Base-by-base conservation (phyloP, 2,113 vertebrate species). In the Cololabis saira region DNA sequence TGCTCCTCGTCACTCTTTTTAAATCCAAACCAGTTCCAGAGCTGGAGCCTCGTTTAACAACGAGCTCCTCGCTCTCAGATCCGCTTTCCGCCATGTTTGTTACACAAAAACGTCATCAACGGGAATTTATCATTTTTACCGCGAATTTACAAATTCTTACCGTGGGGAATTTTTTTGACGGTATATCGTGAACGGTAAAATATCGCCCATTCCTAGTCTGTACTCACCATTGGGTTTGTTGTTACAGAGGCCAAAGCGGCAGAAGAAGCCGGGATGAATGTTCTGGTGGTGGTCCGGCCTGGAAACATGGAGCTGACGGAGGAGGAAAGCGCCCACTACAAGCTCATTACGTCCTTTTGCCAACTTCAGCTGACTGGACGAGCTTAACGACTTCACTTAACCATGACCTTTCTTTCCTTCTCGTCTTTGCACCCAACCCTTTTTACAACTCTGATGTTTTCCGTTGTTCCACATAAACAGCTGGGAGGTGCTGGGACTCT, bases 241-340 rank as follows among this genome's bases (percentile, higher is more conserved):
- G 1, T 47, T 64, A 15, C 91, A 99, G 98, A 99, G 91, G 98
- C 97, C 5, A 94, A 92, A 5, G 97, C 98, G 0, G 97, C 98
- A 0, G 94, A 97, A 74, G 95, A 96, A 3, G 97, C 94, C 0
- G 95, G 95, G 0, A 63, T 94, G 67, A 96, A 95, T 0, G 96
- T 97, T 42, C 93, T 94, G 16, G 80, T 99, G 79, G 97, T 99
- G 68, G 92, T 96, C 65, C 83, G 98, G 58, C 95, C 97, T 0
- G 98, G 98, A 43, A 99, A 99, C 1, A 93, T 94, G n/a, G 96
- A 97, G 67, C 82, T 99, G 65, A 98, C 96, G 0, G 96, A 98
- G 0, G 96, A 98, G 12, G 98, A 98, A 83, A 93, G 94, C 33
- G 90, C 90, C 0, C 93, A 94, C 66, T 98, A 96, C 74, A 94